These are phyloP conservation scores for Progne subis DNA, from an alignment of 2,113 vertebrate species.

Conservation along the genomic window DNA sequence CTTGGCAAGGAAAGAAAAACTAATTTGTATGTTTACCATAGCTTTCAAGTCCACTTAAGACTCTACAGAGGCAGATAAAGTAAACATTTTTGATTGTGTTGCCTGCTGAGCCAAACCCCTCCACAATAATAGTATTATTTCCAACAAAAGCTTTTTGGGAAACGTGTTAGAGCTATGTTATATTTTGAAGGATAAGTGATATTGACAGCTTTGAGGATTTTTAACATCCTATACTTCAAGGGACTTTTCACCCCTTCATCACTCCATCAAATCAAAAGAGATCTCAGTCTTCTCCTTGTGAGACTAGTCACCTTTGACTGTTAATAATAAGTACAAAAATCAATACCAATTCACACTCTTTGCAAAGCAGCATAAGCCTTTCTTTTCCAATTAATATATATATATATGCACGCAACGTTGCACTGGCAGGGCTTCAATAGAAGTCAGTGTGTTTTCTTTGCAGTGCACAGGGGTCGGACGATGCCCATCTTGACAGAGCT, in stretches of 20 bases:
- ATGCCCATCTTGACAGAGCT: conserved; percentile 75
- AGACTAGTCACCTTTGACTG: conserved; percentile 73
- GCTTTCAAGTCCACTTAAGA: conserved; percentile 56
- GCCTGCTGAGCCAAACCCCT: background rate
- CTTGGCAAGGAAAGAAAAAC: conserved; percentile 32
- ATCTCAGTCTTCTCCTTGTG: conserved; percentile 60
- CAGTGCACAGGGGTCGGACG: conserved; percentile 45
- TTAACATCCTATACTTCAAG: conserved; percentile 44
- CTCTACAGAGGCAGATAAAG: conserved; percentile 8
- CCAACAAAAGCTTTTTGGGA: background rate
- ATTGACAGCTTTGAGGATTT: conserved; percentile 54
- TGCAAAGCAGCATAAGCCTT: conserved; percentile 42
- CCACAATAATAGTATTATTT: background rate
- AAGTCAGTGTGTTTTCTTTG: conserved; percentile 53
- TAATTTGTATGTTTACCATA: conserved; percentile 48
- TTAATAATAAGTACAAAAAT: conserved; percentile 73
- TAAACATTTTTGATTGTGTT: conserved; percentile 38
- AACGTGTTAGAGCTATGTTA: background rate
- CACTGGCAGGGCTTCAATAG: conserved; percentile 69
- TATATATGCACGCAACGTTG: background rate
- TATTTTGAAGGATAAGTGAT: conserved; percentile 46
- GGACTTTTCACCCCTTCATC: conserved; percentile 20
- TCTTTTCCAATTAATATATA: conserved; percentile 70
- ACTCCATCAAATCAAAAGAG: conserved; percentile 58
- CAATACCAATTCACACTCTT: conserved; percentile 61